A percentile compares a stretch with the other conserved stretches of the same genome.
phyloP scores from a whole-genome alignment of 2,113 vertebrate genomes.

The Hemichromis elongatus region DNA sequence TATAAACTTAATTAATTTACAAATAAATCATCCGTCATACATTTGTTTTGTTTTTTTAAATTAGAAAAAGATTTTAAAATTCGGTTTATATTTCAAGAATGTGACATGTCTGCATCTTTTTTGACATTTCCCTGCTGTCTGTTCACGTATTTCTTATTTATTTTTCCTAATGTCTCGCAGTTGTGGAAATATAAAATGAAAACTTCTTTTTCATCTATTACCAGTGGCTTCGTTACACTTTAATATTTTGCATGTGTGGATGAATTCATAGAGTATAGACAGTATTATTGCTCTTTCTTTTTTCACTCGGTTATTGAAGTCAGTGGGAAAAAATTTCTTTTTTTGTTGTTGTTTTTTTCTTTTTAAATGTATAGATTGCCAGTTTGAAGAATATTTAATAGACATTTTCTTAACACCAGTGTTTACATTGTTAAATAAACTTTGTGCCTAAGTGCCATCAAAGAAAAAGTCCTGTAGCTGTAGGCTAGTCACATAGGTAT shows the following conservation, averaged over 20 bases:
- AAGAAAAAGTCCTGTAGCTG: neutral
- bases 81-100: neutral
- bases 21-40: too few species aligned
- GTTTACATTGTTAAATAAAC: constrained; percentile 21
- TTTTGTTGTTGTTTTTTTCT: neutral
- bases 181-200: neutral
- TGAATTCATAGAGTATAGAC: neutral
- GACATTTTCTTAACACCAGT: constrained; percentile 5
- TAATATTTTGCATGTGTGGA: neutral
- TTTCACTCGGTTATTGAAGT: neutral
- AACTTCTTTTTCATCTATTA: too few species aligned
- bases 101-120: neutral
- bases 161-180: neutral
- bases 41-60: too few species aligned
- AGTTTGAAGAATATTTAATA: neutral
- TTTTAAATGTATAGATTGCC: neutral
- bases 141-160: neutral
- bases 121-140: neutral
- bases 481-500: neutral
- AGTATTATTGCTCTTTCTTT: neutral
- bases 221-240: neutral
- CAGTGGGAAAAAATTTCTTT: neutral
- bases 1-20: neutral
- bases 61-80: too few species aligned
- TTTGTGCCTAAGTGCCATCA: constrained; percentile 39